Evolutionary conservation across 2,888 invertebrate species (phyloP).

Genomic region (Polymixis flavicincta): DNA sequence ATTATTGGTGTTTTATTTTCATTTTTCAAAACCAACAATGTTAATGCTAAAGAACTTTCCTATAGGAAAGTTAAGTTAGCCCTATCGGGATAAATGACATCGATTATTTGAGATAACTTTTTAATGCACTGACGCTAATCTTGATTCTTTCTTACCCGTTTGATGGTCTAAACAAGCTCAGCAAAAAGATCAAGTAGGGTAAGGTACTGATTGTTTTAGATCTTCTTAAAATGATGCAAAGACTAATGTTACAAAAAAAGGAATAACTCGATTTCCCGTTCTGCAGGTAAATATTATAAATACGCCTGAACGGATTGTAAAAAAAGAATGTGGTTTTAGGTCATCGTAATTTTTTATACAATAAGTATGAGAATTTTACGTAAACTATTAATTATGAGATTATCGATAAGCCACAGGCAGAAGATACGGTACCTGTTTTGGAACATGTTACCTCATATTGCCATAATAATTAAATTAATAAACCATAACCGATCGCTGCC

Average conservation of each 20-base stretch:
- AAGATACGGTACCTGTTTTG: slow-evolving; percentile 47
- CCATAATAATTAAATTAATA: slow-evolving; percentile 59
- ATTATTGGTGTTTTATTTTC: too few relatives aligned
- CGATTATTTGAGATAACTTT: slow-evolving; percentile 8
- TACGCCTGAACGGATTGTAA: background rate
- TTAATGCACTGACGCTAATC: background rate
- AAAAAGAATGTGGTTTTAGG: slow-evolving; percentile 18
- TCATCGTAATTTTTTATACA: slow-evolving; percentile 43
- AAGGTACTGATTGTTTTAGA: background rate
- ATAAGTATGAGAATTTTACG: slow-evolving; percentile 32
- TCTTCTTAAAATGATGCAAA: background rate
- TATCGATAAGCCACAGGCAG: slow-evolving; percentile 59
- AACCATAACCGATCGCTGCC: slow-evolving; percentile 37
- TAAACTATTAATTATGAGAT: slow-evolving; percentile 63
- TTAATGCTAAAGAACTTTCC: background rate
- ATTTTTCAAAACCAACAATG: slow-evolving; percentile 10
- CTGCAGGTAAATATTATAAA: slow-evolving; percentile 17
- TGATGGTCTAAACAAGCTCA: background rate
- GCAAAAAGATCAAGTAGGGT: background rate
- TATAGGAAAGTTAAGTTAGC: too few relatives aligned
- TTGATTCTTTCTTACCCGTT: background rate
- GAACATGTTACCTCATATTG: slow-evolving; percentile 47
- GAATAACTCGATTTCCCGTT: background rate
- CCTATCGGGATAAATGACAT: slow-evolving; percentile 19
- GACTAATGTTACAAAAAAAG: background rate